Evolutionary conservation across 2,797 vertebrate genomes (phyloP).

Genomic region (Coregonus ussuriensis): DNA sequence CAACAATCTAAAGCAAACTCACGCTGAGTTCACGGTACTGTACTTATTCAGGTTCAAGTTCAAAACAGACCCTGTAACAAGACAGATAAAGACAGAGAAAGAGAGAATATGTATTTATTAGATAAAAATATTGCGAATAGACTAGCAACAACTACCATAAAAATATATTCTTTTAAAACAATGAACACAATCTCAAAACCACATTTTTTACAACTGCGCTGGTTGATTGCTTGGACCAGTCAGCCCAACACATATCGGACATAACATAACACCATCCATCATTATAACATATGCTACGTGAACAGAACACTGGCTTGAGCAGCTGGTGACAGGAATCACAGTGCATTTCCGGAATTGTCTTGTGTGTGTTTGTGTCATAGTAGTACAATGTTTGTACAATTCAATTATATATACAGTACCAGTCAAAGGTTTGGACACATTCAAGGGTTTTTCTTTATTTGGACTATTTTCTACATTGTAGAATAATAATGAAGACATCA

Average conservation of each 20-base stretch:
- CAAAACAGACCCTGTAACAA: constrained; percentile 9
- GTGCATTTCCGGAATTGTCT: not conserved
- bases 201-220: constrained; percentile 68
- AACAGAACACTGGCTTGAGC: not conserved
- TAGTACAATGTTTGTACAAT: not conserved
- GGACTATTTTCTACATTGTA: too few species aligned
- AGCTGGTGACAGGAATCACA: constrained; percentile 8
- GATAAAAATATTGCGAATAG: constrained; percentile 84
- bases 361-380: not conserved
- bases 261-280: not conserved
- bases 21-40: constrained; percentile 30
- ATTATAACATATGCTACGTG: not conserved
- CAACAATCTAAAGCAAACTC: constrained; percentile 42
- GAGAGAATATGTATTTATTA: constrained; percentile 76
- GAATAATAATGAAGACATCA: too few species aligned
- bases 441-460: too few species aligned
- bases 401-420: not conserved
- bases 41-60: constrained; percentile 19
- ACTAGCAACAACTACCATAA: constrained; percentile 82
- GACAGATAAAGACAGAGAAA: not conserved
- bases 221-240: constrained; percentile 75
- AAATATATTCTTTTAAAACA: constrained; percentile 84
- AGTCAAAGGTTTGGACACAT: too few species aligned
- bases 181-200: constrained; percentile 79
- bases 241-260: constrained; percentile 9